These are phyloP conservation scores for Pelusios castaneus DNA, from an alignment of 2,113 vertebrate genomes.

Conservation along the genomic window DNA sequence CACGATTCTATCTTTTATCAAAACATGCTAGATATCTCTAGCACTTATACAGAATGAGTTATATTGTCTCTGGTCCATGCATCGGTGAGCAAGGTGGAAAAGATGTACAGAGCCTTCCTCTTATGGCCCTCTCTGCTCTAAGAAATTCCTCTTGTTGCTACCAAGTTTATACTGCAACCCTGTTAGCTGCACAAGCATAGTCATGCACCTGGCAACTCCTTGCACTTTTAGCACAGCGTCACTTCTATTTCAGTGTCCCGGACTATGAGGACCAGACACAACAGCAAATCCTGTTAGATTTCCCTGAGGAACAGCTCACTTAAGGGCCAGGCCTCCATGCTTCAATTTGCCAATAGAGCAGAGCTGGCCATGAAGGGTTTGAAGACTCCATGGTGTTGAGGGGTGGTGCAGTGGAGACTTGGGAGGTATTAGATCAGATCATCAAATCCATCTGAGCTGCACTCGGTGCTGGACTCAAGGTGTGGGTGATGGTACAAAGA, in stretches of 20 bases:
- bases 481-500: background rate
- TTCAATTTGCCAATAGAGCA: background rate
- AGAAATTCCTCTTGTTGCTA: background rate
- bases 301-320: background rate
- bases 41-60: background rate
- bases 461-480: background rate
- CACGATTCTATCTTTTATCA: constrained; percentile 10
- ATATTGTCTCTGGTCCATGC: background rate
- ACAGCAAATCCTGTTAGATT: background rate
- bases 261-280: background rate
- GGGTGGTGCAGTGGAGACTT: background rate
- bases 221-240: background rate
- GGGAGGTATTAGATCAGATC: background rate
- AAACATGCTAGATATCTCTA: background rate
- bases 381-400: background rate
- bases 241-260: background rate
- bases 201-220: background rate
- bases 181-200: background rate
- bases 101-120: accelerated
- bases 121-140: background rate
- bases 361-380: background rate
- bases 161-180: background rate
- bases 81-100: background rate
- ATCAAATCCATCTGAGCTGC: background rate
- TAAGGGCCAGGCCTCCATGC: background rate